Conservation (phyloP, 1,140 invertebrate species). For the Drosophila tropicalis region DNA sequence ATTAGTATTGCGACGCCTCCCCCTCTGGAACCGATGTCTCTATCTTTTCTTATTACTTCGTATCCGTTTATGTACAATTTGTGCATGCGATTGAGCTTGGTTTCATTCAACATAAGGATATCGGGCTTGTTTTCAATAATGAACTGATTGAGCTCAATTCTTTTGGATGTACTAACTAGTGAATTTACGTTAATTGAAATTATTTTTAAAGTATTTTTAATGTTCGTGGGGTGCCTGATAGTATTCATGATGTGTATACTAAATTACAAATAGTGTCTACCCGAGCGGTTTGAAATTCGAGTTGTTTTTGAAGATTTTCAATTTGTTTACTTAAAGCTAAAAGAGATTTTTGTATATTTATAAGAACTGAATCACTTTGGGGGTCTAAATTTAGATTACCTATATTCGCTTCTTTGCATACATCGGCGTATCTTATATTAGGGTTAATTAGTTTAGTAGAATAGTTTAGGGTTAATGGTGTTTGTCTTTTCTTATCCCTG, state of each 20-base stretch:
- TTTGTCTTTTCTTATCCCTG: background rate
- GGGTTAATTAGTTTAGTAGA: background rate
- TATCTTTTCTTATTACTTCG: too few species aligned
- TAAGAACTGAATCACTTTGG: background rate
- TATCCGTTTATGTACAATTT: too few species aligned
- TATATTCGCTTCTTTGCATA: background rate
- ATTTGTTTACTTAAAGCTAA: background rate
- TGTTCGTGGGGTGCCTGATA: background rate
- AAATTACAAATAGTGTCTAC: background rate
- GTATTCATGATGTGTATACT: background rate
- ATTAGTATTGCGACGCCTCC: too few species aligned
- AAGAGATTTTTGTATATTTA: background rate
- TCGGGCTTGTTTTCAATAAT: too few species aligned
- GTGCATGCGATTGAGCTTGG: too few species aligned
- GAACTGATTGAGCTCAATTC: too few species aligned
- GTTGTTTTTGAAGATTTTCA: too few species aligned
- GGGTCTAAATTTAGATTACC: background rate
- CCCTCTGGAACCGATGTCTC: too few species aligned
- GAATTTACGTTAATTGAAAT: slow-evolving; percentile 14
- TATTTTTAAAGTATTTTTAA: slow-evolving; percentile 8
- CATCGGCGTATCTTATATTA: slow-evolving; percentile 1
- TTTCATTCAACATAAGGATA: too few species aligned
- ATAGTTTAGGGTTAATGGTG: background rate
- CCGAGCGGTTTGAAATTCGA: background rate
- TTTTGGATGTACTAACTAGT: too few species aligned